Evolutionary conservation across 2,797 vertebrate species (phyloP), one percentile per base, ranked within the genome.

Genomic region (Glyptemys insculpta): DNA sequence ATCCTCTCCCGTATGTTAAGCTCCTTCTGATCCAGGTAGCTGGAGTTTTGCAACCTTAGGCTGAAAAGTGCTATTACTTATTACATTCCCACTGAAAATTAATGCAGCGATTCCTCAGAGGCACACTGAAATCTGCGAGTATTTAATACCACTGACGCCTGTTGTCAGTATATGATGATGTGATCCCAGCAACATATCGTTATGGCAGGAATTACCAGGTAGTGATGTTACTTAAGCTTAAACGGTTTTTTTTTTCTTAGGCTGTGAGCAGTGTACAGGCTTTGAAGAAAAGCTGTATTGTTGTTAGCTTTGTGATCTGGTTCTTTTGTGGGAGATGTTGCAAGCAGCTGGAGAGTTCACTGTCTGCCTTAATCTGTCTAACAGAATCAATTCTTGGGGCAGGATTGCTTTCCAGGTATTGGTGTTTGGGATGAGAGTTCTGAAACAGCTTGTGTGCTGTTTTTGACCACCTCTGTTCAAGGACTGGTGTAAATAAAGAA

Each of bases 391-490:
- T 79, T 94, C 23, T 83, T 49, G 21, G 12, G 34, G 15, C 12
- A 9, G 56, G 74, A 56, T 81, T 62, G 5, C 29, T 68, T 47
- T 96, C 68, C 37, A 86, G 89, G 41, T 95, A 83, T 92, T 94
- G 96, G 95, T 92, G 54, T 95, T 93, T 92, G 85, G 92, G 95
- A 89, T 95, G 92, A 91, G 89, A 57, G 89, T 79, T 93, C 53
- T 41, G 81, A 79, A 81, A 84, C 57, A 90, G 87, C 86, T 86
- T 72, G 52, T 92, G 94, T 97, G 56, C 83, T 53, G 93, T 50
- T 23, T 31, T 44, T 50, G 78, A 90, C 41, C 2, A 0, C 29
- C 18, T 76, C 0, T 1, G 56, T 91, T 96, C 83, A 90, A 90
- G 85, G 92, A 57, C 85, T 93, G 1, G 29, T 0, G 79, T 74